Percentiles rank a stretch among this genome's conserved stretches.
phyloP scores from a whole-genome alignment of 2,113 vertebrate species.

The Antennarius striatus region DNA sequence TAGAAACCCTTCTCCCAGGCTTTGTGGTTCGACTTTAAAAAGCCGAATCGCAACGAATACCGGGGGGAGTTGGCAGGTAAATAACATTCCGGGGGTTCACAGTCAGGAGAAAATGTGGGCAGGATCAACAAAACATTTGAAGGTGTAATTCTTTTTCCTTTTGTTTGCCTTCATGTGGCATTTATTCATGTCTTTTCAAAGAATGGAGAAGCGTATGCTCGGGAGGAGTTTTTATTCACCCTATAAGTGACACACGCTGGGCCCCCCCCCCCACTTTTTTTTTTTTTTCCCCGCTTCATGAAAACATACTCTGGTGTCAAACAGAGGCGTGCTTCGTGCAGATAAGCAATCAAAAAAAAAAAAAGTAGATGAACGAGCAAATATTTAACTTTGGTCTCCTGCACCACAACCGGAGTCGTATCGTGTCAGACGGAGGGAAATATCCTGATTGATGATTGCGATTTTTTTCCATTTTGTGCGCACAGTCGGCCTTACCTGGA shows the following conservation, averaged over 20 bases:
- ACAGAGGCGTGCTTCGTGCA: background rate
- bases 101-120: background rate
- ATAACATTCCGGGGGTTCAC: background rate
- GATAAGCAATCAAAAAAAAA: background rate
- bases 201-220: background rate
- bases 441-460: constrained; percentile 10
- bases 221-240: background rate
- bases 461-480: background rate
- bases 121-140: constrained; percentile 3
- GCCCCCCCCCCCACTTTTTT: too few species aligned
- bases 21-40: too few species aligned
- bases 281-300: constrained; percentile 3
- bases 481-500: constrained; percentile 73
- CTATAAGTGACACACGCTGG: background rate
- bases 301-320: background rate
- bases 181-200: background rate
- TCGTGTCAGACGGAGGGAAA: background rate
- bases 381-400: background rate
- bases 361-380: background rate
- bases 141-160: background rate
- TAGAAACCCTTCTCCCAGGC: too few species aligned
- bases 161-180: background rate
- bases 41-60: too few species aligned
- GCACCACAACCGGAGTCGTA: background rate
- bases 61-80: background rate